A percentile compares a stretch with the other conserved stretches of the same genome.
These are phyloP conservation scores for Halictus rubicundus DNA, from an alignment of 1,140 invertebrate species.

Conservation along the genomic window DNA sequence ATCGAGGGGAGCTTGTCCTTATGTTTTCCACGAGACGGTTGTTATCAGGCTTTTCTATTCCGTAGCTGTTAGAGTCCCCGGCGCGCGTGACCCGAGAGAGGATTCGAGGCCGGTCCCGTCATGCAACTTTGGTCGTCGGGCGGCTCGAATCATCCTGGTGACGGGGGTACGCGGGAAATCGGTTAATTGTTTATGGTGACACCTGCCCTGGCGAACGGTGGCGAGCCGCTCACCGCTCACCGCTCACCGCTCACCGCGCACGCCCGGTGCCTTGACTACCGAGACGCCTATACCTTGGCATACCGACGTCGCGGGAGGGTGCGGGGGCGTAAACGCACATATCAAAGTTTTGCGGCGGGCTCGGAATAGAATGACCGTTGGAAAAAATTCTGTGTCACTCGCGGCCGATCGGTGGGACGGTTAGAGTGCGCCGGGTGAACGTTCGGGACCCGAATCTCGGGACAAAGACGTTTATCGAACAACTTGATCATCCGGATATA, in stretches of 20 bases:
- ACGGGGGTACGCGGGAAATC: background rate
- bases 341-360: constrained; percentile 65
- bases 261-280: constrained; percentile 77
- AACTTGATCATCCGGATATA: too few relatives aligned
- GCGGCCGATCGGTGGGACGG: constrained; percentile 22
- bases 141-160: too few relatives aligned
- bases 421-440: background rate
- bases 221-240: background rate
- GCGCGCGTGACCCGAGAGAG: too few relatives aligned
- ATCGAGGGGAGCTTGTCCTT: background rate
- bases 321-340: constrained; percentile 59
- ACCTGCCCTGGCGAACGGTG: constrained; percentile 15
- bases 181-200: background rate
- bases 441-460: too few relatives aligned
- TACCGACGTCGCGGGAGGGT: constrained; percentile 35
- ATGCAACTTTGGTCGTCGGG: too few relatives aligned
- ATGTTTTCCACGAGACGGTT: too few relatives aligned
- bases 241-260: constrained; percentile 66
- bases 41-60: too few relatives aligned
- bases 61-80: too few relatives aligned
- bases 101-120: too few relatives aligned
- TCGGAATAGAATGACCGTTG: constrained; percentile 31
- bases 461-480: too few relatives aligned
- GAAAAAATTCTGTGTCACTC: constrained; percentile 29
- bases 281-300: constrained; percentile 64